These are phyloP conservation scores for Episyrphus balteatus DNA, from an alignment of 1,140 invertebrate species.

Conservation along the genomic window DNA sequence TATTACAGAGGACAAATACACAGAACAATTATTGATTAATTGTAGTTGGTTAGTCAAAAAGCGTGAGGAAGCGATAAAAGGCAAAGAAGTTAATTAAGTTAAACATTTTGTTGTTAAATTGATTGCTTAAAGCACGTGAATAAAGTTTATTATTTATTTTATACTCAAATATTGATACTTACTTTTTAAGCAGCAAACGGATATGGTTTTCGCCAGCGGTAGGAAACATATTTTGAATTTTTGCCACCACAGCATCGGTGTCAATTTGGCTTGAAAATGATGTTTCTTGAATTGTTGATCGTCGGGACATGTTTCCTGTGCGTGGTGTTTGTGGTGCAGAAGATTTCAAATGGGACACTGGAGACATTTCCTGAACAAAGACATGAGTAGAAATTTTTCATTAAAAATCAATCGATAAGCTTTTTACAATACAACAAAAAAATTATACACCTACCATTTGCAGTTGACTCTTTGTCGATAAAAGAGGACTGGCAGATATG, in stretches of 20 bases:
- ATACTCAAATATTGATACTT: conserved; percentile 36
- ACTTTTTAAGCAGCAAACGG: conserved; percentile 77
- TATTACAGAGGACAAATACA: background rate
- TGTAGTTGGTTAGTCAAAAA: background rate
- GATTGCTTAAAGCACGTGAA: too few species aligned
- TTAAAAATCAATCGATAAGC: too few species aligned
- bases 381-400: background rate
- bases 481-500: conserved; percentile 31
- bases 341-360: conserved; percentile 34
- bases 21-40: too few species aligned
- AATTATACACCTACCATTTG: conserved; percentile 15
- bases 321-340: conserved; percentile 22
- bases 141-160: too few species aligned
- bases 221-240: conserved; percentile 83
- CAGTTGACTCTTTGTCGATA: conserved; percentile 23
- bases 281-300: conserved; percentile 53
- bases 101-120: background rate
- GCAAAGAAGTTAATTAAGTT: background rate
- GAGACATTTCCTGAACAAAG: conserved; percentile 29
- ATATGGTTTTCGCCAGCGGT: conserved; percentile 83
- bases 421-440: background rate
- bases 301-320: conserved; percentile 40
- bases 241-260: conserved; percentile 59
- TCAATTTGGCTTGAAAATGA: conserved; percentile 49
- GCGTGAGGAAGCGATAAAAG: background rate